Evolutionary conservation across 2,888 invertebrate species (phyloP).

Genomic region (Hirtodrosophila cameraria): DNA sequence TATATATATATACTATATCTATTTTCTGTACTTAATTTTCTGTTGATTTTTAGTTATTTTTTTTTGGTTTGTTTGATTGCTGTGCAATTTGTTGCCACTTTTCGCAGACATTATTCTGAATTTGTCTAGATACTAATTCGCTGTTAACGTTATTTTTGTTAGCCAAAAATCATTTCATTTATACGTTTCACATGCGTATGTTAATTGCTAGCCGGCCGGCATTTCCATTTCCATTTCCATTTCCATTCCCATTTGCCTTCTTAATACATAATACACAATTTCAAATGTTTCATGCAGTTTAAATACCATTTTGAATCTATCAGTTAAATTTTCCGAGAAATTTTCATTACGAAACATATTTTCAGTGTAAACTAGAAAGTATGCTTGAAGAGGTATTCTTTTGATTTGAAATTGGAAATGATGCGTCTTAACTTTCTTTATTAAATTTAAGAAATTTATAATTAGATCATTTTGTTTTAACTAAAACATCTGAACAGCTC

Average conservation of each 20-base stretch:
- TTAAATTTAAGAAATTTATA: neutral
- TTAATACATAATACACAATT: too few relatives aligned
- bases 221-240: too few relatives aligned
- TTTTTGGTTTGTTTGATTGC: neutral
- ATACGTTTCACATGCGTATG: constrained; percentile 30
- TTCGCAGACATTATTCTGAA: constrained; percentile 3
- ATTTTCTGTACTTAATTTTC: too few relatives aligned
- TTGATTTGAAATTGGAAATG: too few relatives aligned
- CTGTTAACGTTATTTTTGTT: constrained; percentile 38
- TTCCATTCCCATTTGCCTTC: too few relatives aligned
- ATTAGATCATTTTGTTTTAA: neutral
- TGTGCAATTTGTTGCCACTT: neutral
- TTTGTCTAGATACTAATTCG: constrained; percentile 31
- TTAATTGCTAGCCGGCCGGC: constrained; percentile 19
- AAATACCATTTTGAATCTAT: too few relatives aligned
- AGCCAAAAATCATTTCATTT: constrained; percentile 21
- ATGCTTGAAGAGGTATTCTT: too few relatives aligned
- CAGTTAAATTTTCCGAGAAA: too few relatives aligned
- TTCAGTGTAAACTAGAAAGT: too few relatives aligned
- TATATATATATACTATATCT: neutral
- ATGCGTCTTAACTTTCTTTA: neutral
- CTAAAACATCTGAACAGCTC: too few relatives aligned
- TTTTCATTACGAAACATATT: too few relatives aligned
- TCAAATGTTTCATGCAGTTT: too few relatives aligned
- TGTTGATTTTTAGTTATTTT: neutral